Evolutionary conservation across 2,888 invertebrate genomes (phyloP), one percentile per base, ranked within the genome.

Genomic region (Melieria omissa): DNA sequence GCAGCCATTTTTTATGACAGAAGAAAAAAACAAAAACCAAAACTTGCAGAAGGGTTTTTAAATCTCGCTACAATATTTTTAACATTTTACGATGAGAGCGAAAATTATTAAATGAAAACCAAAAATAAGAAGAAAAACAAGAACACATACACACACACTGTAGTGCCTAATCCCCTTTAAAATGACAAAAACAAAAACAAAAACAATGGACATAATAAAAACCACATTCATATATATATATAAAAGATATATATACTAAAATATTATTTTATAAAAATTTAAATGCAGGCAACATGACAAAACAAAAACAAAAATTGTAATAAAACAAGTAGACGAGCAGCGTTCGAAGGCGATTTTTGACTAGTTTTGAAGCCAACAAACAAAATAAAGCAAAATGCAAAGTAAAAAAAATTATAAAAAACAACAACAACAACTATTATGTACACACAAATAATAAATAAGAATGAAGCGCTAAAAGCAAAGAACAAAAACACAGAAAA

Each of bases 131-230:
- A 52, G 4, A 14, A 14, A 63, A 8, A 8, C 5, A 47, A 46
- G 42, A 16, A 65, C n/a, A 64, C 54, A 55, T 57, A 57, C 52
- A 70, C 29, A 74, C 73, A 79, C 84, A 84, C 84, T 84, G 84
- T 84, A 84, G 84, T 84, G 84, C 84, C 84, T 84, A 84, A 82
- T 82, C 83, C 83, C 82, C 79, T 79, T 81, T 75, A 73, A 77
- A 78, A 76, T 73, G 72, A 74, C 71, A 75, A 77, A 75, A 75
- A 72, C 58, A 74, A 42, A 69, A 74, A 72, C 70, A 73, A 73
- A 64, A 46, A 6, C 47, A 69, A 45, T 54, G 14, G 10, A 68
- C 10, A 68, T 67, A 58, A 72, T 75, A 60, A 55, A 16, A 69
- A 16, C 44, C 49, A 63, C 14, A 55, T 55, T 57, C 55, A 66